Evolutionary conservation across 2,797 vertebrate species (phyloP).

Genomic region (Helostoma temminkii): DNA sequence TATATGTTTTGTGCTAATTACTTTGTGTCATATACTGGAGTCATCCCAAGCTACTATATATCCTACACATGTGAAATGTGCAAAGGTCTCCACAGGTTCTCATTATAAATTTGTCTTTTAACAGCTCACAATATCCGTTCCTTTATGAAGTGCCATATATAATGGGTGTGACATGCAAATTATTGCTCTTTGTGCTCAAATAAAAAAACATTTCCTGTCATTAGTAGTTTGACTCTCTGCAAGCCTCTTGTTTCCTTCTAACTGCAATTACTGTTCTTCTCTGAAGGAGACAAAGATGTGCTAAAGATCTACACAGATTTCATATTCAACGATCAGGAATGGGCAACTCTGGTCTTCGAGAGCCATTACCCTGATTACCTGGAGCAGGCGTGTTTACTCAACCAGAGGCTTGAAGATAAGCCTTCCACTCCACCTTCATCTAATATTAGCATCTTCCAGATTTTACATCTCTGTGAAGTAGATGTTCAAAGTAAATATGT

Average conservation of each 20-base stretch:
- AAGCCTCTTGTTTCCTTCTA: slow-evolving; percentile 15
- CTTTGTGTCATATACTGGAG: not conserved
- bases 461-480: not conserved
- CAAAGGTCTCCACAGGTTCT: slow-evolving; percentile 1
- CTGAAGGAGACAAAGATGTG: slow-evolving; percentile 29
- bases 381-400: too few relatives aligned
- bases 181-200: slow-evolving; percentile 11
- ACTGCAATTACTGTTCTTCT: slow-evolving; percentile 37
- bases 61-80: not conserved
- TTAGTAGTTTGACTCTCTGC: slow-evolving; percentile 17
- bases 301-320: slow-evolving; percentile 15
- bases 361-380: too few relatives aligned
- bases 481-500: slow-evolving; percentile 14
- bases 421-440: too few relatives aligned
- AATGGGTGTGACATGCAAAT: slow-evolving; percentile 54
- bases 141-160: slow-evolving; percentile 14
- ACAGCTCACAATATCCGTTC: not conserved
- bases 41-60: not conserved
- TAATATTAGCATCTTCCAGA: too few relatives aligned
- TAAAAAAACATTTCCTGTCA: slow-evolving; percentile 32
- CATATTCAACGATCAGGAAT: slow-evolving; percentile 13
- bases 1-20: not conserved
- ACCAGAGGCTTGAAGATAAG: too few relatives aligned
- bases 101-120: slow-evolving; percentile 22
- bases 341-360: too few relatives aligned